Evolutionary conservation across 2,797 vertebrate genomes (phyloP).

Genomic region (Sebastolobus alascanus): DNA sequence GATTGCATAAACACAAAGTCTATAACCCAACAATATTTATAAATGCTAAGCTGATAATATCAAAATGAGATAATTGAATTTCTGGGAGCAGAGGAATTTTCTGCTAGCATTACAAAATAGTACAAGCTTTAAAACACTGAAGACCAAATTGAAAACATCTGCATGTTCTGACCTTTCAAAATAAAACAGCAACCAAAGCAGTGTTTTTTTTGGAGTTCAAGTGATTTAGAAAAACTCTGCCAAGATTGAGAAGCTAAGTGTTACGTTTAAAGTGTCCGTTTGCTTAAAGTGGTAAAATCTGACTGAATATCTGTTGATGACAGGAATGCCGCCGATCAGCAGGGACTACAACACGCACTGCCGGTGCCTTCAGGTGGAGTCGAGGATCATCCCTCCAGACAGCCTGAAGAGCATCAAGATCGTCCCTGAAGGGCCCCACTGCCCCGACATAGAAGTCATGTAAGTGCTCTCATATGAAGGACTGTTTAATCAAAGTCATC

Average conservation of each 20-base stretch:
- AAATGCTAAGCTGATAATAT: neutral
- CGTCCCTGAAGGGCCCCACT: slow-evolving; percentile 78
- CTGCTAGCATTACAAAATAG: neutral
- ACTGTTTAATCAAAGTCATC: neutral
- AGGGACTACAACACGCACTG: slow-evolving; percentile 82
- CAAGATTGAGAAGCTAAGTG: rapidly evolving
- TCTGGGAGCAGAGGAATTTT: neutral
- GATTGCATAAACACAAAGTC: too few species aligned
- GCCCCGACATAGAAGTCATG: slow-evolving; percentile 81
- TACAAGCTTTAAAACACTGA: neutral
- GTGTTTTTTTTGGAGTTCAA: neutral
- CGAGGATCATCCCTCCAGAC: slow-evolving; percentile 80
- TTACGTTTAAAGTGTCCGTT: rapidly evolving
- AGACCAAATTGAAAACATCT: neutral
- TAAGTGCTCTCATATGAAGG: slow-evolving; percentile 57
- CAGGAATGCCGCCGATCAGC: slow-evolving; percentile 80
- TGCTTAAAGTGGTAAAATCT: neutral
- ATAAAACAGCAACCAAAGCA: neutral
- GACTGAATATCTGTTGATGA: neutral
- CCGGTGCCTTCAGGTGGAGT: slow-evolving; percentile 80
- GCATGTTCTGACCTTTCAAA: neutral
- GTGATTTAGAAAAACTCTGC: neutral
- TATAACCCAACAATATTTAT: too few species aligned
- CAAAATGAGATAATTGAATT: neutral
- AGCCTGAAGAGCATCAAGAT: slow-evolving; percentile 81